Evolutionary conservation across 2,113 vertebrate species (phyloP).

Genomic region (Tetrax tetrax): DNA sequence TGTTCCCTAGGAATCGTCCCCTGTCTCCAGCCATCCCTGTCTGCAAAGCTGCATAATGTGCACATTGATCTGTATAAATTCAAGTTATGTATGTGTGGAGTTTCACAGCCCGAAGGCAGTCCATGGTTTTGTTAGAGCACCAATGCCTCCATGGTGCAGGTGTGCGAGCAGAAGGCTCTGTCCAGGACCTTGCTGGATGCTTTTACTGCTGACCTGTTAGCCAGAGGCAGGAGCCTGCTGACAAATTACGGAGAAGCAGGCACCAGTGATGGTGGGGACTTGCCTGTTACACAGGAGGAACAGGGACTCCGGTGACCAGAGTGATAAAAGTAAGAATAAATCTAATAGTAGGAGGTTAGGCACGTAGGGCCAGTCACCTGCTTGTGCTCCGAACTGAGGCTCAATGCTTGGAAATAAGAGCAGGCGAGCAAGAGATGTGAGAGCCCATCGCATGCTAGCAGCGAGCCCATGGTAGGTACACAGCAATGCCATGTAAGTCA

Average conservation of each 20-base stretch:
- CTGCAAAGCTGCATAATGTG: not conserved
- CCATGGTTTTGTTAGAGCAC: not conserved
- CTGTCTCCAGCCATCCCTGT: not conserved
- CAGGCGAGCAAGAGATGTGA: not conserved
- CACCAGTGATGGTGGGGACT: not conserved
- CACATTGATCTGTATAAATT: rapidly evolving
- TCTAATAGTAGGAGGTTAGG: not conserved
- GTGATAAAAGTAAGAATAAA: not conserved
- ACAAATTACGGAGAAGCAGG: not conserved
- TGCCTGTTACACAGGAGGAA: not conserved
- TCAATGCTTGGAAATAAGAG: not conserved
- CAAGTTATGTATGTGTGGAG: not conserved
- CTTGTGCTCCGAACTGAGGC: not conserved
- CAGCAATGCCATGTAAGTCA: not conserved
- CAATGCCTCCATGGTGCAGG: not conserved
- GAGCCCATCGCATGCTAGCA: not conserved
- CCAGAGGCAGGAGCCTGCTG: not conserved
- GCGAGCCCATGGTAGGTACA: not conserved
- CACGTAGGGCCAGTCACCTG: not conserved
- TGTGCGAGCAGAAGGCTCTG: not conserved
- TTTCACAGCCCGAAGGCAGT: not conserved
- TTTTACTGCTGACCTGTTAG: not conserved
- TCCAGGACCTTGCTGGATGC: not conserved
- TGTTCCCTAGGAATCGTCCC: rapidly evolving
- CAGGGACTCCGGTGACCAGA: not conserved